Base-by-base conservation (phyloP, 1,140 invertebrate species). In the Zeugodacus cucurbitae region DNA sequence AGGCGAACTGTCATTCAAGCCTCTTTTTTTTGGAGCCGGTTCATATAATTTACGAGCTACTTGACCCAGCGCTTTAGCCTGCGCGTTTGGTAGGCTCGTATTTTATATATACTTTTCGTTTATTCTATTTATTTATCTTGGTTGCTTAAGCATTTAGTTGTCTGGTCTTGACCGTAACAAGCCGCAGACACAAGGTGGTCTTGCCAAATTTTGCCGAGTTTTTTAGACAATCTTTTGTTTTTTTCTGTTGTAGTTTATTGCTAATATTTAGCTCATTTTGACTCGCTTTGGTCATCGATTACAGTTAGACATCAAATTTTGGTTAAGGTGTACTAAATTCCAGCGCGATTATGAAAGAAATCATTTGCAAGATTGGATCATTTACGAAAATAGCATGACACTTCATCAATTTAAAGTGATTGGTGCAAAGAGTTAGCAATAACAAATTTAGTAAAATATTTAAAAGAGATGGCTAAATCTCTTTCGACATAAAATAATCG, bases 101-200 rank as follows among this genome's bases (percentile, higher is more conserved):
- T 32, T 32, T 74, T 37, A 74, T 74, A 32, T 74, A 7, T 62
- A 54, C 48, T 74, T 37, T 54, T 54, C 14, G 48, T 54, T 74
- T n/a, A 37, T 74, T 74, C 4, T 67, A 11, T 67, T 67, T 67
- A n/a, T 59, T 59, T 64, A 29, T 34, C 22, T 37, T 74, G 41
- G 32, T 41, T 37, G 67, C 34, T 74, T n/a, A 10, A 74, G 17
- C 34, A 22, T 41, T 74, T 5, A 20, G 34, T 22, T 37, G 29
- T 32, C 67, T 74, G 34, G 67, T 74, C 67, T 74, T 74, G 67
- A 74, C 67, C 34, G 67, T 74, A 74, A 34, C 34, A 10, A 74
- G 67, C 67, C 17, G 17, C 34, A 74, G 34, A 74, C 67, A 37
- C 34, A 20, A 22, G 20, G 67, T 74, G 67, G 67, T 74, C 22